Evolutionary conservation across 2,888 invertebrate genomes (phyloP).

Genomic region (Eilema griseolum): DNA sequence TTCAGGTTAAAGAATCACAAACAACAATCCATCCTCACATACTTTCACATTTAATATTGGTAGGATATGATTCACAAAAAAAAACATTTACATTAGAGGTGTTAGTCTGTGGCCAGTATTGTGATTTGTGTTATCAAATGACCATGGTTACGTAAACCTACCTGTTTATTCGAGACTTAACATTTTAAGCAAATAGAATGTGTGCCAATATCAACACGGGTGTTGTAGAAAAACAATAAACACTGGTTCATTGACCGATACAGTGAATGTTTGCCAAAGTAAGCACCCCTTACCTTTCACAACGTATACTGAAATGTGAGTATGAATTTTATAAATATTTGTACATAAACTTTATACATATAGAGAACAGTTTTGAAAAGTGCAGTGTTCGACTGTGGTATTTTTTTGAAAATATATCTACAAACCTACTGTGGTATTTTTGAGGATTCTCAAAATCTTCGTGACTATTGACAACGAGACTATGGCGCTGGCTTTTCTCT

Average conservation of each 20-base stretch:
- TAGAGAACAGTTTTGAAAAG: neutral
- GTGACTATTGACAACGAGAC: neutral
- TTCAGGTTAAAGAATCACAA: neutral
- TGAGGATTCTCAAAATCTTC: no score
- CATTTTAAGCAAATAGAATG: slow-evolving; percentile 82
- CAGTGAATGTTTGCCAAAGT: slow-evolving; percentile 76
- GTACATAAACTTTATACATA: neutral
- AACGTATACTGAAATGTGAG: slow-evolving; percentile 57
- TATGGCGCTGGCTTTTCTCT: neutral
- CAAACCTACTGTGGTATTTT: no score
- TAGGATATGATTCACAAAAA: neutral
- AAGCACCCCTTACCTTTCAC: slow-evolving; percentile 78
- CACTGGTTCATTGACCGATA: slow-evolving; percentile 78
- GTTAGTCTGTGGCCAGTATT: slow-evolving; percentile 17
- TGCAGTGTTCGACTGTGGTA: neutral
- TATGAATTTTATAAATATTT: slow-evolving; percentile 46
- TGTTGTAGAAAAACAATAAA: slow-evolving; percentile 83
- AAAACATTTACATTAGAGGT: slow-evolving; percentile 13
- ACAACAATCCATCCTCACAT: neutral
- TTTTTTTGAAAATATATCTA: neutral
- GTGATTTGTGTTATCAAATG: slow-evolving; percentile 58
- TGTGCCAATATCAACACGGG: slow-evolving; percentile 83
- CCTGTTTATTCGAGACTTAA: slow-evolving; percentile 76
- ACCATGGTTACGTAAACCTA: slow-evolving; percentile 70
- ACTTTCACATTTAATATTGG: neutral